Conservation (phyloP, 1,140 invertebrate species). For the Drosophila saltans region DNA sequence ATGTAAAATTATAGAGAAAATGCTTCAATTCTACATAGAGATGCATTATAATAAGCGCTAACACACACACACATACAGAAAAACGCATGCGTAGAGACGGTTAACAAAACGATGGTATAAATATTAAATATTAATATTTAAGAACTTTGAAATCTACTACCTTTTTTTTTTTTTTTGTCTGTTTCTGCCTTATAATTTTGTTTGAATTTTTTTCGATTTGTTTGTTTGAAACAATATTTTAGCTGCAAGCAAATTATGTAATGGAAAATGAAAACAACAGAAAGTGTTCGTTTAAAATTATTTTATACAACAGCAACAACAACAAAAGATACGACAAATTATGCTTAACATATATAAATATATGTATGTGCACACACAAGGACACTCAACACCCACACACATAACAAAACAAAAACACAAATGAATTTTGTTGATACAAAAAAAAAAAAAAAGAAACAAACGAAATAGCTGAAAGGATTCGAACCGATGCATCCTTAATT, state of each 20-base stretch:
- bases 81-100: slow-evolving; percentile 24
- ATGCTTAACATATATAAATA: slow-evolving; percentile 39
- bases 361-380: slow-evolving; percentile 20
- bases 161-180: background rate
- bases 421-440: slow-evolving; percentile 37
- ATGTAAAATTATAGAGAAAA: slow-evolving; percentile 54
- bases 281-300: slow-evolving; percentile 66
- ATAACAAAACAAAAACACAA: slow-evolving; percentile 32
- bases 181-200: slow-evolving; percentile 43
- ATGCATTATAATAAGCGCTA: slow-evolving; percentile 33
- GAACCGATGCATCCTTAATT: slow-evolving; percentile 59
- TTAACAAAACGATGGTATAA: slow-evolving; percentile 34
- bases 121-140: slow-evolving; percentile 59
- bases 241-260: slow-evolving; percentile 79
- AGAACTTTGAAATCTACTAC: slow-evolving; percentile 50
- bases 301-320: slow-evolving; percentile 60
- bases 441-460: slow-evolving; percentile 6
- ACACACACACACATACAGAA: slow-evolving; percentile 34
- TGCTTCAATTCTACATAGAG: slow-evolving; percentile 38
- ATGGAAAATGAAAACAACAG: slow-evolving; percentile 48
- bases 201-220: slow-evolving; percentile 62
- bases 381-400: slow-evolving; percentile 35
- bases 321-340: slow-evolving; percentile 35
- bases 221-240: slow-evolving; percentile 75
- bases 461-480: slow-evolving; percentile 47